A percentile compares a stretch with the other conserved stretches of the same genome.
phyloP scores from a whole-genome alignment of 2,888 invertebrate species.

The Biston stratarius region DNA sequence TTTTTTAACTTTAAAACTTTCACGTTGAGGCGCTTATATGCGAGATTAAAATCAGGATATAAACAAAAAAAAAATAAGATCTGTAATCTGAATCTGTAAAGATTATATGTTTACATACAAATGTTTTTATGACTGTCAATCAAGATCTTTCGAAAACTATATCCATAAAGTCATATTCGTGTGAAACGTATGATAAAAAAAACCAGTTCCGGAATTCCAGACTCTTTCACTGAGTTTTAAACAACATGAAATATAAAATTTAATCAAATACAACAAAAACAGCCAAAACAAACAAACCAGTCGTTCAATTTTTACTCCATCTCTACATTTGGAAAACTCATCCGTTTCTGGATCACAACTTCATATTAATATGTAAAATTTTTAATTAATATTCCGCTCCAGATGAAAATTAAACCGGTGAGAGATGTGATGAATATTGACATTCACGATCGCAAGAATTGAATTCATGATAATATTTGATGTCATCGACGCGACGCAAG shows the following conservation, averaged over 20 bases:
- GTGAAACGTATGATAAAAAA: no score
- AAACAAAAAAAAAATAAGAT: no score
- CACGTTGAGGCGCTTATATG: no score
- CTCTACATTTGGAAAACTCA: slow-evolving; percentile 4
- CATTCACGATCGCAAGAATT: slow-evolving; percentile 45
- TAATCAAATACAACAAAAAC: not conserved
- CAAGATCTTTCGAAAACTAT: no score
- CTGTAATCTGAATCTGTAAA: no score
- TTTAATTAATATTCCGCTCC: slow-evolving; percentile 36
- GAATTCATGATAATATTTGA: slow-evolving; percentile 47
- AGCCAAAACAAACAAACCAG: slow-evolving; percentile 4
- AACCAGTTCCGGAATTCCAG: not conserved
- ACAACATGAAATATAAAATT: not conserved
- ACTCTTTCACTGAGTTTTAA: not conserved
- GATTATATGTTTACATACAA: no score
- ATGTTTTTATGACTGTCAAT: no score
- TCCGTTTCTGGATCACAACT: slow-evolving; percentile 11
- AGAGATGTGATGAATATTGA: slow-evolving; percentile 51
- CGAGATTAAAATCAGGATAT: no score
- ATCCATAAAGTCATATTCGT: no score
- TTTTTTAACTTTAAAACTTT: no score
- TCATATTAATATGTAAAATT: slow-evolving; percentile 39
- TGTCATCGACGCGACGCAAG: slow-evolving; percentile 10
- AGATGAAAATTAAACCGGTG: slow-evolving; percentile 44
- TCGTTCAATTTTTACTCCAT: not conserved